phyloP scores from a whole-genome alignment of 2,888 invertebrate species.

The Nephrotoma flavescens region DNA sequence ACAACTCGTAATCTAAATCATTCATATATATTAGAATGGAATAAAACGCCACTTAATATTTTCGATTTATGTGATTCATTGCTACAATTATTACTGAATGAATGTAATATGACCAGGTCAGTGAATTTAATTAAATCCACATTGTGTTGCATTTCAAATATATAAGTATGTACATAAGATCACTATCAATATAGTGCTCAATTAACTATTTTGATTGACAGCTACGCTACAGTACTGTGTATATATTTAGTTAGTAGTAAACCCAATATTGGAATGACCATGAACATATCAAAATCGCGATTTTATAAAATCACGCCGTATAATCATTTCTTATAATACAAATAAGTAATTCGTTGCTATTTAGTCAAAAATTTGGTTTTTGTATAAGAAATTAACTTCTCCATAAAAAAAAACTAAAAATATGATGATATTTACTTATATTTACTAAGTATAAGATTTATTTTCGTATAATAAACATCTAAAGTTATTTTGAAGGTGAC shows the following conservation, averaged over 20 bases:
- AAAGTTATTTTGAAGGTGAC: background rate
- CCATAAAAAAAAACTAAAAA: background rate
- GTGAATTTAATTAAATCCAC: background rate
- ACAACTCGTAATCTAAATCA: background rate
- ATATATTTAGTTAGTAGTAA: background rate
- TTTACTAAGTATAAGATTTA: background rate
- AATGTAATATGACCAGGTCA: background rate
- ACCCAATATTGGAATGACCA: background rate
- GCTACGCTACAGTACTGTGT: background rate
- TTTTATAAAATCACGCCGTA: background rate
- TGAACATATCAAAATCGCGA: background rate
- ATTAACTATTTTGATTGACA: background rate
- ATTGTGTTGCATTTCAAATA: background rate
- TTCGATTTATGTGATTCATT: background rate
- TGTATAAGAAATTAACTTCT: background rate
- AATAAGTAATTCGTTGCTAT: background rate
- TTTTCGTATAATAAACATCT: background rate
- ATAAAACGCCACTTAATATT: background rate
- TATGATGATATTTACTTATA: background rate
- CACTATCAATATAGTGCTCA: background rate
- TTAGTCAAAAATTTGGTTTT: background rate
- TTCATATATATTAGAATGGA: background rate
- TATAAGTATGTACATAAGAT: background rate
- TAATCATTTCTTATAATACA: background rate
- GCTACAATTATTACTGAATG: background rate